phyloP scores from a whole-genome alignment of 1,140 invertebrate genomes.

The Drosophila nannoptera region DNA sequence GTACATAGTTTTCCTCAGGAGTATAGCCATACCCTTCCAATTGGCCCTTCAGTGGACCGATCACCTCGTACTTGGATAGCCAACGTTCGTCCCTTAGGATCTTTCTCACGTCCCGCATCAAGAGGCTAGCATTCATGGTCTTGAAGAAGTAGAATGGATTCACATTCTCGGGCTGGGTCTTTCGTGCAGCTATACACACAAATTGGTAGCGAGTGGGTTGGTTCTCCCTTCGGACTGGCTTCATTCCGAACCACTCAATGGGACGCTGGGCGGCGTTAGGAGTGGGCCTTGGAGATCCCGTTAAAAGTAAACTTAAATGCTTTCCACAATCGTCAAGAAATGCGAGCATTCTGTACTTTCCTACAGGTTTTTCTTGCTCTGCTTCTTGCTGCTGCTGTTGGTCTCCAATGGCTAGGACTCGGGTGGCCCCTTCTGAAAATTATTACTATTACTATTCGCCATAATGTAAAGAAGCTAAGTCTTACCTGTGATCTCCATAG shows the following conservation, averaged over 20 bases:
- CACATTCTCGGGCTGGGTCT: neutral
- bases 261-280: neutral
- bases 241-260: constrained; percentile 1
- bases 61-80: constrained; percentile 18
- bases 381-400: neutral
- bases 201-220: constrained; percentile 3
- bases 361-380: neutral
- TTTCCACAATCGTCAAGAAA: neutral
- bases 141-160: neutral
- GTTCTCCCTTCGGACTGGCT: neutral
- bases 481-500: too few species aligned
- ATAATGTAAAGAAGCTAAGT: too few species aligned
- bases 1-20: constrained; percentile 1
- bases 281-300: neutral
- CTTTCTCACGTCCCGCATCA: constrained; percentile 7
- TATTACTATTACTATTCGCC: too few species aligned
- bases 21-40: neutral
- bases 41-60: neutral
- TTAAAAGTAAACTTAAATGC: neutral
- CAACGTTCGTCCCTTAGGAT: constrained; percentile 11
- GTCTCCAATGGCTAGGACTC: constrained; percentile 17
- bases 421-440: neutral
- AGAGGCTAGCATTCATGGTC: neutral
- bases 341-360: neutral
- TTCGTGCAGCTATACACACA: neutral